phyloP scores from a whole-genome alignment of 2,797 vertebrate species.

The Sebastiscus tertius region DNA sequence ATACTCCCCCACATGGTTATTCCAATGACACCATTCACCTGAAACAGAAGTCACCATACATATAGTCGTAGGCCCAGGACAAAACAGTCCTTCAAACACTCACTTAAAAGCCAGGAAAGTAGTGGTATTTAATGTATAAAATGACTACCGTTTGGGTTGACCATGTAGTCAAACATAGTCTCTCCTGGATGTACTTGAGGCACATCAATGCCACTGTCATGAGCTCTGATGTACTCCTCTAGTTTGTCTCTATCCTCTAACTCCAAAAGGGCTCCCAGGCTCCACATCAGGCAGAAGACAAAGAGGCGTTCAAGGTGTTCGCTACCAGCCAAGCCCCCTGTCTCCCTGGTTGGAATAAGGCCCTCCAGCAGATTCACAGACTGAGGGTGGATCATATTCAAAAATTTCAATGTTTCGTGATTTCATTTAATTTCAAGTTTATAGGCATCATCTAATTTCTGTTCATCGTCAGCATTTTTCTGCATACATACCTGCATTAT shows the following conservation, averaged over 20 bases:
- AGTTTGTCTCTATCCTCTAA: conserved; percentile 82
- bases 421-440: background rate
- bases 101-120: background rate
- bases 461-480: background rate
- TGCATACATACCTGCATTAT: conserved; percentile 78
- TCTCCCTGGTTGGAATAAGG: conserved; percentile 86
- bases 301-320: conserved; percentile 86
- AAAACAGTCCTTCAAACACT: background rate
- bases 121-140: background rate
- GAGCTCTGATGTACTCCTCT: conserved; percentile 83
- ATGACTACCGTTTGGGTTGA: conserved; percentile 79
- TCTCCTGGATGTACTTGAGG: conserved; percentile 78
- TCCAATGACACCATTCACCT: conserved; percentile 91
- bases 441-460: background rate
- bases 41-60: conserved; percentile 17
- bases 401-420: background rate
- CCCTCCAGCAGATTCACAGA: conserved; percentile 86
- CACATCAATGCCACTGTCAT: conserved; percentile 75
- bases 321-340: conserved; percentile 69
- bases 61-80: background rate
- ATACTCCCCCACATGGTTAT: conserved; percentile 81
- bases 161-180: conserved; percentile 88
- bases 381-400: conserved; percentile 26
- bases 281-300: conserved; percentile 91
- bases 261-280: conserved; percentile 87